Conservation (phyloP, 2,888 invertebrate species). For the Myopa tessellatipennis region DNA sequence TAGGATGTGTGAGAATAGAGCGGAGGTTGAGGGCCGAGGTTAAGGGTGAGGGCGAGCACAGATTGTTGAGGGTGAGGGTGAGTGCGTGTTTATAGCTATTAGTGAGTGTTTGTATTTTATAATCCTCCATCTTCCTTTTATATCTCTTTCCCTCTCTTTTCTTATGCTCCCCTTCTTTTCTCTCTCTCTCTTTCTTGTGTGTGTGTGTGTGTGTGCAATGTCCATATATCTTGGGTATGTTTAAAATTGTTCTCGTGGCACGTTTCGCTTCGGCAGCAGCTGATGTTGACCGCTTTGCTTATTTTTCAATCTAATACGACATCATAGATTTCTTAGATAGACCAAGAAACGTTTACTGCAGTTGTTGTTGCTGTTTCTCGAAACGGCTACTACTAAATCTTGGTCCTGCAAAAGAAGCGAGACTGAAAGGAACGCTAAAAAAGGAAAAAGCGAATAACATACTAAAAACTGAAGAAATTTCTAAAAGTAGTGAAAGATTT, state of each 20-base stretch:
- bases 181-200: background rate
- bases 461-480: no score
- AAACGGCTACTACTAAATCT: no score
- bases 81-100: background rate
- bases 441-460: no score
- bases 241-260: constrained; percentile 20
- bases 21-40: background rate
- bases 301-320: constrained; percentile 27
- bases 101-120: background rate
- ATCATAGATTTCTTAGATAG: background rate
- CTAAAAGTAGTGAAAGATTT: no score
- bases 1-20: background rate
- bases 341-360: background rate
- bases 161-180: no score
- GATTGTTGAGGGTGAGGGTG: constrained; percentile 5
- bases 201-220: constrained; percentile 19
- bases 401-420: no score
- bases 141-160: no score
- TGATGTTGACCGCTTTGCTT: constrained; percentile 37
- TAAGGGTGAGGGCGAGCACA: background rate
- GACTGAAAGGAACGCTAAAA: background rate
- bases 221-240: background rate
- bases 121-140: background rate
- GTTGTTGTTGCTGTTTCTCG: background rate
- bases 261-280: constrained; percentile 33